Percentiles rank a stretch among this genome's conserved stretches.
These are phyloP conservation scores for Nannoperca australis DNA, from an alignment of 2,797 vertebrate genomes.

Conservation along the genomic window DNA sequence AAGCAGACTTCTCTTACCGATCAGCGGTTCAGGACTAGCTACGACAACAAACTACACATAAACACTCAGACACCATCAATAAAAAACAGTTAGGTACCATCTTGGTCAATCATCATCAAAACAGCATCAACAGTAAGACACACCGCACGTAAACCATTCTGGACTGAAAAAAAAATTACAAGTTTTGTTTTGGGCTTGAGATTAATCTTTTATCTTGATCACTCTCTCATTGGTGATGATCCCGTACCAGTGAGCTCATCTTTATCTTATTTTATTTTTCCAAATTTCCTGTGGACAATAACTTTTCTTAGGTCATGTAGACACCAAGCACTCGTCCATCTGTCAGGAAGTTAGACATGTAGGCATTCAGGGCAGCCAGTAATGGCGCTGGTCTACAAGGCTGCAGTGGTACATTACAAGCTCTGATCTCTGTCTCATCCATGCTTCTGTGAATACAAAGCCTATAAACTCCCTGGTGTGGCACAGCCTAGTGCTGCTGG, in stretches of 20 bases:
- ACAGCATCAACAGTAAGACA: conserved; percentile 56
- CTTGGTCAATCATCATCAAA: conserved; percentile 51
- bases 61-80: conserved; percentile 59
- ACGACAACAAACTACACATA: conserved; percentile 70
- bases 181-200: conserved; percentile 59
- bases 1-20: conserved; percentile 90
- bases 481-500: conserved; percentile 67
- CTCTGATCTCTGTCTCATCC: conserved; percentile 85
- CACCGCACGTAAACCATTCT: conserved; percentile 60
- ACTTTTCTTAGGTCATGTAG: conserved; percentile 79
- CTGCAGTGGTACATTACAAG: conserved; percentile 77
- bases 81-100: conserved; percentile 55
- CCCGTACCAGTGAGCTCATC: conserved; percentile 83
- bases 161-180: conserved; percentile 40
- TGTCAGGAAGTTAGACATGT: conserved; percentile 68
- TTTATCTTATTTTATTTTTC: conserved; percentile 75
- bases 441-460: conserved; percentile 89
- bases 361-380: conserved; percentile 84
- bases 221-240: conserved; percentile 68
- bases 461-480: conserved; percentile 85
- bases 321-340: conserved; percentile 82
- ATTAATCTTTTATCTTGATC: conserved; percentile 74
- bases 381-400: conserved; percentile 75
- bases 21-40: conserved; percentile 87
- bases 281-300: conserved; percentile 73